Conservation (phyloP, 2,113 vertebrate species). For the Ciconia maguari region DNA sequence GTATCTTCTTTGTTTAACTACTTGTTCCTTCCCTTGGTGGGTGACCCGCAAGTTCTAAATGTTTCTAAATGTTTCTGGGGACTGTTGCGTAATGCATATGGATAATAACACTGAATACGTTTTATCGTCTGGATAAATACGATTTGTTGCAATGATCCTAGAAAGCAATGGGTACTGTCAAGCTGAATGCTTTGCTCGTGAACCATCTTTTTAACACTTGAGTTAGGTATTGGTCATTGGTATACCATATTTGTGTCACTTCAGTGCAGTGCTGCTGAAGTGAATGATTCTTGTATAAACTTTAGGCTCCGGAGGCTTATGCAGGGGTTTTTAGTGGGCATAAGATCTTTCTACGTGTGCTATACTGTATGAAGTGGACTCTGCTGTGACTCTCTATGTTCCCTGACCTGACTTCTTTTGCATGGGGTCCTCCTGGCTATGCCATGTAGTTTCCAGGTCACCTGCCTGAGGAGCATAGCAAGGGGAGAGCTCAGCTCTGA, state of each 20-base stretch:
- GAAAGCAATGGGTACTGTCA: not conserved
- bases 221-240: not conserved
- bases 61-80: not conserved
- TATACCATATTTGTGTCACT: not conserved
- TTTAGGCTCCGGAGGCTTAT: not conserved
- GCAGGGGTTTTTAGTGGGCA: not conserved
- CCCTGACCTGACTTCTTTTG: not conserved
- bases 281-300: not conserved
- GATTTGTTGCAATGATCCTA: not conserved
- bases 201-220: not conserved
- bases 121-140: not conserved
- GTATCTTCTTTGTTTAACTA: not conserved
- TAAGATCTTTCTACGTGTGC: fast-evolving
- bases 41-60: not conserved
- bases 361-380: not conserved
- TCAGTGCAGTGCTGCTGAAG: not conserved
- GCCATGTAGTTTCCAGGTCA: not conserved
- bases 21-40: not conserved
- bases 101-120: not conserved
- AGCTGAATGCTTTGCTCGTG: not conserved
- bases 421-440: not conserved
- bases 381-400: not conserved
- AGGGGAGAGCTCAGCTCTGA: not conserved
- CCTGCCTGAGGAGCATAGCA: not conserved
- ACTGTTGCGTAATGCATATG: not conserved